Base-by-base conservation (phyloP, 2,113 vertebrate species). In the Rhineura floridana region DNA sequence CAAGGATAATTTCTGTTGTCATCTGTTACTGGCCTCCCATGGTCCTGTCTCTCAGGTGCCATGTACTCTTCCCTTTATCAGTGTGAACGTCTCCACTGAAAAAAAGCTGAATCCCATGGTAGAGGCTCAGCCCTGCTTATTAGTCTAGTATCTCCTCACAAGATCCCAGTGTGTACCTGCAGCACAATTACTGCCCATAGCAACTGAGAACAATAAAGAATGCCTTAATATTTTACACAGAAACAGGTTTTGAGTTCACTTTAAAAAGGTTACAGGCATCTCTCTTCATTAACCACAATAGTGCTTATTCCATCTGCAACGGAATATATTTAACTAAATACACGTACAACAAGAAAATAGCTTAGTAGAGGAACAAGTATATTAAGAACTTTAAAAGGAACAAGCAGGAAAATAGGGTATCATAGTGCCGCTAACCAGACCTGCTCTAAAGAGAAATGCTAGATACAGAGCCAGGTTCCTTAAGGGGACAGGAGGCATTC, bases 161-260 rank as follows among this genome's bases (percentile, higher is more conserved):
- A 21, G 28, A 25, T 11, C 5, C 4, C 25, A 70, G 46, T 50
- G 10, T 50, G 23, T 11, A 67, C 25, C 25, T 67, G 44, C 46
- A 67, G 28, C 50, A 42, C 3, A 28, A 36, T 42, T 59, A 28
- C 33, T 73, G 67, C 17, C 21, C 30, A 83, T 13, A 87, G 6
- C 52, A 73, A 36, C 44, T 17, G 11, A 48, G 48, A 62, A 7
- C 10, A 48, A 77, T 42, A 36, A 33, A 88, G 46, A 83, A 63
- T 39, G 33, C 6, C 28, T 30, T 59, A 39, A n/a, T 46, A 52
- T 12, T n/a, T 0, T 28, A 72, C 69, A 28, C 67, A 83, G 55
- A 83, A 83, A 88, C 21, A 77, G n/a, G 42, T 52, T 62, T 48
- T 21, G 19, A n/a, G 23, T 88, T 76, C 15, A 63, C 65, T 88